Evolutionary conservation across 2,113 vertebrate species (phyloP).

Genomic region (Prionailurus bengalensis): DNA sequence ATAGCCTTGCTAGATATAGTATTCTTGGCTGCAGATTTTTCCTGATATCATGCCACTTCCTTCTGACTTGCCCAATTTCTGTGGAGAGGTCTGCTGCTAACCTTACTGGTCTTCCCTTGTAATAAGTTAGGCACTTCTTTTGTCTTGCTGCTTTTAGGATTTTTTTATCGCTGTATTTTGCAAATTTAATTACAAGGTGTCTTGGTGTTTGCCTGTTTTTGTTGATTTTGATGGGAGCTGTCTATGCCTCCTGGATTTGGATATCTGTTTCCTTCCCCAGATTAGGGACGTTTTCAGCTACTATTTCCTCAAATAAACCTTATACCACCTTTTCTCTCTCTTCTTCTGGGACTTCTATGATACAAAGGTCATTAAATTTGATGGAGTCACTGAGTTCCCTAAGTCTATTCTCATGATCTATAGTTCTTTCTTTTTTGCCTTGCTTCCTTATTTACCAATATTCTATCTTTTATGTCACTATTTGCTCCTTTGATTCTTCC

Average conservation of each 20-base stretch:
- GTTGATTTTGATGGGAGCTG: neutral
- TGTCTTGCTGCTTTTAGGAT: neutral
- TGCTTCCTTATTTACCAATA: neutral
- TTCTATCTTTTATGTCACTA: neutral
- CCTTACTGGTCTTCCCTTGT: neutral
- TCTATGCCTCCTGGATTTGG: neutral
- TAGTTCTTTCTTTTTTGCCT: neutral
- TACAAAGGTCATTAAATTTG: neutral
- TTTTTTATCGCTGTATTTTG: neutral
- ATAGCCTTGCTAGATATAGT: neutral
- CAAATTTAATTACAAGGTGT: neutral
- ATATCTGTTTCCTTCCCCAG: neutral
- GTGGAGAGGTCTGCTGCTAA: neutral
- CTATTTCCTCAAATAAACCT: neutral
- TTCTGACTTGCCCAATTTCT: neutral
- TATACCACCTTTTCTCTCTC: neutral
- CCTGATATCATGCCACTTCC: neutral
- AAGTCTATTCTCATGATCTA: neutral
- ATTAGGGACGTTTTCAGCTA: neutral
- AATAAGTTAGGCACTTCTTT: neutral
- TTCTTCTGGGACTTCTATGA: neutral
- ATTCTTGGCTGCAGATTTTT: neutral
- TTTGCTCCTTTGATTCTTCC: neutral
- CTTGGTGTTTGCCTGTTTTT: neutral
- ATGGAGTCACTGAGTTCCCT: neutral